A percentile compares a stretch with the other conserved stretches of the same genome.
Conservation (phyloP, 2,888 invertebrate species). For the Dichetophora obliterata region DNA sequence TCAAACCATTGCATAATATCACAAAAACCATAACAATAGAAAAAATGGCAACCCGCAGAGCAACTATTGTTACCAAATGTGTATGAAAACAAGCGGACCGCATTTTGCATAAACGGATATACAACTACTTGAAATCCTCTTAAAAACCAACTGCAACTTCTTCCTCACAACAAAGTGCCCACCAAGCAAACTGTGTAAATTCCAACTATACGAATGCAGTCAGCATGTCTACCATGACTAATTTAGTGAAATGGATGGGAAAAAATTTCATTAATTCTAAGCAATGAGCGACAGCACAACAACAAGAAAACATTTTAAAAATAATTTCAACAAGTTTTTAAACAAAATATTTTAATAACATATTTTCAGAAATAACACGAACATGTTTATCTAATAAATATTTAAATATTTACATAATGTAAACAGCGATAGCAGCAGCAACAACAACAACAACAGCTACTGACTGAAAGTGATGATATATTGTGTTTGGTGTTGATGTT, state of each 20-base stretch:
- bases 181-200: not conserved
- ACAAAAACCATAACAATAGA: no score
- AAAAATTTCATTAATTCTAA: not conserved
- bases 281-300: not conserved
- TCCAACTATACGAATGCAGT: not conserved
- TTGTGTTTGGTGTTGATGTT: no score
- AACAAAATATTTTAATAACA: constrained; percentile 63
- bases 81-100: constrained; percentile 41
- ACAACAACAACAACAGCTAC: constrained; percentile 27
- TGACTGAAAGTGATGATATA: no score
- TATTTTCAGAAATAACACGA: constrained; percentile 67
- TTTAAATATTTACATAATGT: constrained; percentile 68
- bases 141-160: not conserved
- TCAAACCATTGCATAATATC: no score
- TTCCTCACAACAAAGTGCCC: constrained; percentile 28
- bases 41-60: not conserved
- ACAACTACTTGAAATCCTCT: not conserved
- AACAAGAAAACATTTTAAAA: not conserved
- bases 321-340: constrained; percentile 63
- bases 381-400: constrained; percentile 67
- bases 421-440: constrained; percentile 53
- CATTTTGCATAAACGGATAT: not conserved
- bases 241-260: constrained; percentile 1
- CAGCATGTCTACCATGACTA: constrained; percentile 31
- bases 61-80: not conserved